phyloP scores from a whole-genome alignment of 2,888 invertebrate genomes.

The Leptopterna dolabrata region DNA sequence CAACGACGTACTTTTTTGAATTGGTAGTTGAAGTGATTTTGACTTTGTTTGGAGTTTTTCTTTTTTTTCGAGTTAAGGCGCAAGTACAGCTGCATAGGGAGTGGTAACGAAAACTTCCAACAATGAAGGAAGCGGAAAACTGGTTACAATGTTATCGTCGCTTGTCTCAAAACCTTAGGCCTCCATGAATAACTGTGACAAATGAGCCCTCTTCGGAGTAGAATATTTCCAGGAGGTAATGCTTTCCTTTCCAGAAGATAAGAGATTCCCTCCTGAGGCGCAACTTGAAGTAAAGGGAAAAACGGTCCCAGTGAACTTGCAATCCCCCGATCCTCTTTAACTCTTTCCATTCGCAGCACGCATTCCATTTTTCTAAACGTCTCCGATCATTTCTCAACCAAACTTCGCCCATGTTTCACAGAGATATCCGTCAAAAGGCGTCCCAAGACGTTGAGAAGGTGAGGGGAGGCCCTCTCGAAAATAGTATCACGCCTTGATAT shows the following conservation, averaged over 20 bases:
- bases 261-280: constrained; percentile 21
- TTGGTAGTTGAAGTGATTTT: background rate
- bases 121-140: constrained; percentile 47
- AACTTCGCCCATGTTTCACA: constrained; percentile 49
- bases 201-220: constrained; percentile 42
- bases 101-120: background rate
- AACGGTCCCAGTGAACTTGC: constrained; percentile 36
- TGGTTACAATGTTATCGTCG: constrained; percentile 48
- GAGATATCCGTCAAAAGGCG: constrained; percentile 48
- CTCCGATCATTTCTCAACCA: constrained; percentile 34
- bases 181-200: constrained; percentile 51
- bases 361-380: constrained; percentile 50
- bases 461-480: background rate
- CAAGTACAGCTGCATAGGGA: background rate
- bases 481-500: constrained; percentile 1
- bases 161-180: constrained; percentile 37
- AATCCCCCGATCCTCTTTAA: background rate
- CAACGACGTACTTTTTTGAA: background rate
- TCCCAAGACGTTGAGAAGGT: background rate
- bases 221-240: constrained; percentile 44
- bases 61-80: background rate
- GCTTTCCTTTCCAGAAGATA: constrained; percentile 43
- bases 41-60: background rate
- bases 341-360: constrained; percentile 48
- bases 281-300: constrained; percentile 15